These are phyloP conservation scores for Phycodurus eques DNA, from an alignment of 2,113 vertebrate species.

Conservation along the genomic window DNA sequence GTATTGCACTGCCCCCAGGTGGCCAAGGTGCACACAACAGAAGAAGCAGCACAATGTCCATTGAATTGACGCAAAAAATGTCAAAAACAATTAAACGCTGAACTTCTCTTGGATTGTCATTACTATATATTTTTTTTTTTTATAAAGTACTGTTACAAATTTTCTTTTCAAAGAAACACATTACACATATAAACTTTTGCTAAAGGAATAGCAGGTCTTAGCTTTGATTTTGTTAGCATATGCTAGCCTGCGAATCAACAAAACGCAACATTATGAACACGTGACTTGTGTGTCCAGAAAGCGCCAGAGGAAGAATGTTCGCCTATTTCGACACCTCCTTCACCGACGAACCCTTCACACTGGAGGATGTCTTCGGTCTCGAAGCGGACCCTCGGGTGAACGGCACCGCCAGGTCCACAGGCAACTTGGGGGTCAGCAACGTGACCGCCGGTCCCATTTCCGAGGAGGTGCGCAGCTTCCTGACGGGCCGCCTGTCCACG, in stretches of 20 bases:
- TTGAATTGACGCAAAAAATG: too few relatives aligned
- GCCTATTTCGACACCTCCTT: accelerated
- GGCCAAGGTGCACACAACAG: too few relatives aligned
- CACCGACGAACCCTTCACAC: constrained; percentile 25
- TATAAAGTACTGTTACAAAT: too few relatives aligned
- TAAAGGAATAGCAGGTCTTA: background rate
- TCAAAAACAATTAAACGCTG: too few relatives aligned
- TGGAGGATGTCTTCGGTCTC: background rate
- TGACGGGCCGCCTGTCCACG: constrained; percentile 76
- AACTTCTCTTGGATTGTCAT: too few relatives aligned
- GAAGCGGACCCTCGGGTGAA: background rate
- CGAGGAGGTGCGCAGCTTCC: constrained; percentile 65
- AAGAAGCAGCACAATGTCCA: too few relatives aligned
- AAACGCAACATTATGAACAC: background rate
- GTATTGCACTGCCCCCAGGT: too few relatives aligned
- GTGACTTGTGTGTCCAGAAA: constrained; percentile 14
- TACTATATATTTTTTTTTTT: too few relatives aligned
- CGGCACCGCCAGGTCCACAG: background rate
- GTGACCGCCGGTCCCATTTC: constrained; percentile 53
- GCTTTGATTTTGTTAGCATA: background rate
- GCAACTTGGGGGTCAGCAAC: background rate
- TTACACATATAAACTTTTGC: too few relatives aligned
- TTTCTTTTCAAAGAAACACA: too few relatives aligned
- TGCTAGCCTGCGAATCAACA: background rate
- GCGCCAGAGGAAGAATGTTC: background rate